Base-by-base conservation (phyloP, 2,888 invertebrate genomes). In the Rhyacophila evoluta region DNA sequence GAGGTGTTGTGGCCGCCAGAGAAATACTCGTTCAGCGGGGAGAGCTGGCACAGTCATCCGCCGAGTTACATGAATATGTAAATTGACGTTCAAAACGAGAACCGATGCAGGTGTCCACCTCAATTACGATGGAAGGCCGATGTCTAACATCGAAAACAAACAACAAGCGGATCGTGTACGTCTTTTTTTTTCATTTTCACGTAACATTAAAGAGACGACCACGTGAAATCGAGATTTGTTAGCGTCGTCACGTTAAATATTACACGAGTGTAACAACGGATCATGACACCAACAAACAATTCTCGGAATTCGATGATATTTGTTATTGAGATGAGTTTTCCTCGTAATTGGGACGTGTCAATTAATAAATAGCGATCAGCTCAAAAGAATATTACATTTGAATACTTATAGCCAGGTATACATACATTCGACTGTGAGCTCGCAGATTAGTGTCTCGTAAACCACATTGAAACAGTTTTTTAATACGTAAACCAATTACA, bases 71-170 rank as follows among this genome's bases (percentile, higher is more conserved):
- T 33, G 75, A 68, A 68, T 77, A 77, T 79, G 77, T 79, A 73
- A 79, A 77, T 55, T 55, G 55, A 19, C 55, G 55, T 25, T 55
- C 55, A 55, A 8, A 55, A 25, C 25, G 55, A 55, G 39, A 75
- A 73, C 73, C 72, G 69, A 25, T 67, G 79, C 79, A 79, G 79
- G 79, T 79, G 79, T 79, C 79, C 79, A 69, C 77, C 69, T 77
- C 74, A 76, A 79, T 79, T 79, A 79, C 28, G 37, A 37, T 10
- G 74, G 79, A 75, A 79, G 77, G 79, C 38, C 79, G 77, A 79
- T 38, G 73, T 29, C 68, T 78, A 75, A 73, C 77, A 77, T 74
- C 72, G 78, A 74, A 74, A 74, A 69, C 73, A 73, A 77, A 73
- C 73, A 77, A 25, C 72, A 11, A 39, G 38, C 29, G 67, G 55